Conservation (phyloP, 2,888 invertebrate genomes). For the Euspilapteryx auroguttella region DNA sequence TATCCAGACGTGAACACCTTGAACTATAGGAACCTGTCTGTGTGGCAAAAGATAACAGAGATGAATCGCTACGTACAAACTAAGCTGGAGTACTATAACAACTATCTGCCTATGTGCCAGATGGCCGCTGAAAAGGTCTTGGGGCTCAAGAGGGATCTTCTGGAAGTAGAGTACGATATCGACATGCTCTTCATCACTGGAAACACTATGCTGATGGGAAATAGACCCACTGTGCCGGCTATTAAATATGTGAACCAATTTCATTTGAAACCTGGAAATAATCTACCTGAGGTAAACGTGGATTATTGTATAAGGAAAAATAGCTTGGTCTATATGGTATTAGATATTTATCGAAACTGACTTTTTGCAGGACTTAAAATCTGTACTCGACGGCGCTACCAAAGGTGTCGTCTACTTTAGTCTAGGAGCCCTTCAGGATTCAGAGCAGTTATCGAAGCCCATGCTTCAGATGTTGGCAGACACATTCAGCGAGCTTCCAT, state of each 20-base stretch:
- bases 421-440: constrained; percentile 48
- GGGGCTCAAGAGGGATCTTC: constrained; percentile 26
- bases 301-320: no score
- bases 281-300: constrained; percentile 31
- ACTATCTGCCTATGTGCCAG: constrained; percentile 31
- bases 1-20: constrained; percentile 51
- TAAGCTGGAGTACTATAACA: constrained; percentile 32
- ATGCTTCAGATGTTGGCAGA: constrained; percentile 35
- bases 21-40: constrained; percentile 31
- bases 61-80: constrained; percentile 27
- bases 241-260: constrained; percentile 35
- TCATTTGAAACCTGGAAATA: constrained; percentile 32
- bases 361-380: constrained; percentile 28
- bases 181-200: constrained; percentile 39
- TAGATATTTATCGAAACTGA: background rate
- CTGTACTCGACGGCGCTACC: constrained; percentile 28
- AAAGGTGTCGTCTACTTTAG: constrained; percentile 53
- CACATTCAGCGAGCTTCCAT: constrained; percentile 47
- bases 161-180: constrained; percentile 38
- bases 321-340: constrained; percentile 5
- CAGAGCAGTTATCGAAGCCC: constrained; percentile 31
- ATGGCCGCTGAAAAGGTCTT: constrained; percentile 35
- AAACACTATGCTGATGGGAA: constrained; percentile 34
- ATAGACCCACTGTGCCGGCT: constrained; percentile 36
- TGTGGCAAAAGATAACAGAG: constrained; percentile 34